These are phyloP conservation scores for Cryptoprocta ferox DNA, from an alignment of 2,797 vertebrate genomes.

Conservation along the genomic window DNA sequence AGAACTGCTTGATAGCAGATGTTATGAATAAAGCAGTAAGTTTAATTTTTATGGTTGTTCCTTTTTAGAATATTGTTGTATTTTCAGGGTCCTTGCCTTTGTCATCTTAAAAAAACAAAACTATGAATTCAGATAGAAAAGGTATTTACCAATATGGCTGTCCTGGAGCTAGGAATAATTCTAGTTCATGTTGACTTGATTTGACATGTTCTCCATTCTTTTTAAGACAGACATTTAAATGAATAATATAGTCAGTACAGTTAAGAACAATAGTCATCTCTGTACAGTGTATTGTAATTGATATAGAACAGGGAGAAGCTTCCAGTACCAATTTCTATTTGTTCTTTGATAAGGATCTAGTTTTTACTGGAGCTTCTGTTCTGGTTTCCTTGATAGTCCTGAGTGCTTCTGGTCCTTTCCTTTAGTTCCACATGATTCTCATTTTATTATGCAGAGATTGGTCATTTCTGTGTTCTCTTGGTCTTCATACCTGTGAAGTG, in stretches of 20 bases:
- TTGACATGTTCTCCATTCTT: neutral
- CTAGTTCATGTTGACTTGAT: neutral
- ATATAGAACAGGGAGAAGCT: neutral
- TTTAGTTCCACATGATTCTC: neutral
- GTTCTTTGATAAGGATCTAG: neutral
- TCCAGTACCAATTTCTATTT: neutral
- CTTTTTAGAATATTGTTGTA: constrained; percentile 19
- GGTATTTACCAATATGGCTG: neutral
- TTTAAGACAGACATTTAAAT: constrained; percentile 10
- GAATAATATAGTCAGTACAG: neutral
- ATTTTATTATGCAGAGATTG: neutral
- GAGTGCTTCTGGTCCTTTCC: neutral
- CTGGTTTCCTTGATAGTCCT: neutral
- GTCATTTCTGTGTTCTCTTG: constrained; percentile 8
- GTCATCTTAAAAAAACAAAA: neutral
- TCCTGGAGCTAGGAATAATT: constrained; percentile 46
- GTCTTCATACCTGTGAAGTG: constrained; percentile 12
- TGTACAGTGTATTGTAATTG: neutral
- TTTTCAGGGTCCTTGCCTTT: constrained; percentile 7
- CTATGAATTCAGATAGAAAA: neutral
- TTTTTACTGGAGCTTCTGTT: neutral
- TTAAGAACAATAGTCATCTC: neutral
- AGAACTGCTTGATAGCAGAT: neutral
- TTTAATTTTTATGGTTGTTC: neutral
- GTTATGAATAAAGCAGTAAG: neutral